Percentiles rank a stretch among this genome's conserved stretches.
Conservation (phyloP, 2,888 invertebrate species). For the Agriopis aurantiaria region DNA sequence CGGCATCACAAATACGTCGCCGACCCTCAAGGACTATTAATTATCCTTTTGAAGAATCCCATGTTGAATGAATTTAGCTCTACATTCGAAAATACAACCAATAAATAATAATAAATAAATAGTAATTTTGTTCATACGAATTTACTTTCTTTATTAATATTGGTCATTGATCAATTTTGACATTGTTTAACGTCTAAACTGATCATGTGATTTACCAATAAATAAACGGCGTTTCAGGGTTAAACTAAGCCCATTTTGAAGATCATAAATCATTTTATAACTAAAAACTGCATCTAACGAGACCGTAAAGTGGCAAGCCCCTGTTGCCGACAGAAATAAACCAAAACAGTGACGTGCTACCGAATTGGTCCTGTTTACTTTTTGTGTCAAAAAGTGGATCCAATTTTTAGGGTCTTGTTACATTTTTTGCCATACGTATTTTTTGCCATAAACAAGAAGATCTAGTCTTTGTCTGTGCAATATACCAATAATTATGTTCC, state of each 20-base stretch:
- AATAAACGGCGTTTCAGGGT: conserved; percentile 16
- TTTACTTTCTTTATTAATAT: too few relatives aligned
- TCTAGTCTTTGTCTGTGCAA: conserved; percentile 6
- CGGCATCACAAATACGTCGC: too few relatives aligned
- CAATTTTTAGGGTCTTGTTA: conserved; percentile 52
- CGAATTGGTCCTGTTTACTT: conserved; percentile 68
- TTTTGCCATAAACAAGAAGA: neutral
- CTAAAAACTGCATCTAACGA: conserved; percentile 64
- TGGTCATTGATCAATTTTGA: too few relatives aligned
- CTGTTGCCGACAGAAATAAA: conserved; percentile 69
- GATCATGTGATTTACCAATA: too few relatives aligned
- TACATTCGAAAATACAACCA: too few relatives aligned
- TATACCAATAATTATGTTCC: conserved; percentile 3
- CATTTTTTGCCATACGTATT: conserved; percentile 21
- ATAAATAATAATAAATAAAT: too few relatives aligned
- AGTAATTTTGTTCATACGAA: too few relatives aligned
- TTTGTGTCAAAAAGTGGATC: conserved; percentile 66
- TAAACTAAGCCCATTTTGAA: conserved; percentile 44
- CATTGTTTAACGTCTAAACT: too few relatives aligned
- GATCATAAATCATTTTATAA: conserved; percentile 70
- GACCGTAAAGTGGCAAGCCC: conserved; percentile 68
- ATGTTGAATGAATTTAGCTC: too few relatives aligned
- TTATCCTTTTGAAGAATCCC: too few relatives aligned
- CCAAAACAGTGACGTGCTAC: conserved; percentile 72
- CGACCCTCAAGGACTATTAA: too few relatives aligned